Base-by-base conservation (phyloP, 2,113 vertebrate genomes). In the Ceuthmochares aereus region DNA sequence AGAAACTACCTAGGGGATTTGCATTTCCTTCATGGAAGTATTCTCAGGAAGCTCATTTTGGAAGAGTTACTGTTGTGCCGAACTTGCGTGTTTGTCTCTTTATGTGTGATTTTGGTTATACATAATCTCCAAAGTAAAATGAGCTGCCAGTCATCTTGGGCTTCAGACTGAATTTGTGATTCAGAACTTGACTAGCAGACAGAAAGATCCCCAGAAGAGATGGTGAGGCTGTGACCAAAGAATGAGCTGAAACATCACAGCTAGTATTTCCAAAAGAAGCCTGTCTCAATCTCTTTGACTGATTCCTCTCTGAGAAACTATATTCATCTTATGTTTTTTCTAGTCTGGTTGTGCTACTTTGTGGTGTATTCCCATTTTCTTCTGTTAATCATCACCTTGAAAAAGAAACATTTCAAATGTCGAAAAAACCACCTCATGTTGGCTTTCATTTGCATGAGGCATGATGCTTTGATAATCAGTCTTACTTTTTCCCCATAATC, bases 161-260 rank as follows among this genome's bases (percentile, higher is more conserved):
- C 62, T 95, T 96, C 74, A 87, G 72, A 68, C 75, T 43, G 42
- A 82, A 72, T 85, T 78, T 90, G 23, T 86, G 93, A 79, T 88
- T 89, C 55, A 68, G 59, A 73, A 32, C 36, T 62, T 90, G 75
- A 67, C 47, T 51, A 51, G 47, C 81, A 84, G 59, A 42, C 63
- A 94, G 75, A 63, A 76, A 56, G 63, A 67, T 90, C 29, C 43
- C 29, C 83, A 32, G 81, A 77, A 89, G 91, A 79, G 59, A 32
- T 63, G 49, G 21, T n/a, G 42, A 87, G 90, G 29, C 56, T 90
- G 45, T 80, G 81, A 87, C 86, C 60, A 89, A 81, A 93, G 77
- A 81, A 68, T 87, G 90, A 92, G 51, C 37, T 83, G 88, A 87
- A 94, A 67, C 70, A 81, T 94, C 52, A 76, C 43, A 93, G 74